Base-by-base conservation (phyloP, 1,140 invertebrate species). In the Drosophila bocki region DNA sequence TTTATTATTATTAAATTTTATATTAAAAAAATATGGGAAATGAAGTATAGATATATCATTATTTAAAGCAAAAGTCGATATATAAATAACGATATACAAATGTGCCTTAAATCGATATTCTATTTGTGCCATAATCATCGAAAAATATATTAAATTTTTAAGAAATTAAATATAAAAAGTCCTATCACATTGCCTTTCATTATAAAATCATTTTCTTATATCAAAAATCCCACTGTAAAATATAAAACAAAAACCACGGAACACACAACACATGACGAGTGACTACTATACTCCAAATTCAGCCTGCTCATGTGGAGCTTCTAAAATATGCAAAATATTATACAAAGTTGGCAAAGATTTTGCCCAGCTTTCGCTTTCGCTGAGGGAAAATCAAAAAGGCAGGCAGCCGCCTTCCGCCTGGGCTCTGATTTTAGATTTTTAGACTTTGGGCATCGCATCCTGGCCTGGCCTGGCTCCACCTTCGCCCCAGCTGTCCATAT, bases 301-400 rank as follows among this genome's bases (percentile, higher is more conserved):
- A 29, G 41, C 22, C 26, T 17, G 50, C 51, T 57, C 65, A 48
- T 70, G 53, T 72, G 29, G 11, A 32, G 53, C 68, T 72, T 33
- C 45, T 74, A 51, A 74, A 74, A 74, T 74, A 74, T 74, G 68
- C 70, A 50, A 74, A 74, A 72, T 60, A 72, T 74, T 74, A 51
- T 72, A 74, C 68, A 74, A 72, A 74, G 70, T 72, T 74, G 45
- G 42, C 68, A 60, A 56, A 72, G 70, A 72, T 74, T 74, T 72
- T 33, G 41, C 53, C 0, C 6, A 17, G 65, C 69, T 74, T 74
- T 74, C 70, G 70, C 70, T 74, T 74, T 74, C 70, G 53, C 45
- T 60, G 53, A n/a, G 37, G 64, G 64, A 71, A 71, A 71, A 56
- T 70, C 68, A 70, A 71, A 68, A 56, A 56, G 37, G 17, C 53